Conservation (phyloP, 2,113 vertebrate genomes). For the Monopterus albus region DNA sequence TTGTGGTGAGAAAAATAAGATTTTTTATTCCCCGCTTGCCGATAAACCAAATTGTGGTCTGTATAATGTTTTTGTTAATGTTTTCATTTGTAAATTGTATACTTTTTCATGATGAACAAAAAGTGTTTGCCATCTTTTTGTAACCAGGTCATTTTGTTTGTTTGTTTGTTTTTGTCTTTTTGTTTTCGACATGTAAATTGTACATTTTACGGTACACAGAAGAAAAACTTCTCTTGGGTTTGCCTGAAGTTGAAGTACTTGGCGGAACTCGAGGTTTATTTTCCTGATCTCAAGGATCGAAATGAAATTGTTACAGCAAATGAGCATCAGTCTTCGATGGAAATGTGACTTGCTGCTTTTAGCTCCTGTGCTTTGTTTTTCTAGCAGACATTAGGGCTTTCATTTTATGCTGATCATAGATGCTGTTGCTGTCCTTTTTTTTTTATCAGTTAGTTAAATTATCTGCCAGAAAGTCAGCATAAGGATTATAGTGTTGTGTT, state of each 20-base stretch:
- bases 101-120: conserved; percentile 71
- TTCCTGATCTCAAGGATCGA: conserved; percentile 67
- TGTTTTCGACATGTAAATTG: conserved; percentile 74
- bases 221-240: conserved; percentile 64
- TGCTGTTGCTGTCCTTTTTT: conserved; percentile 56
- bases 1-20: conserved; percentile 66
- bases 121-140: conserved; percentile 69
- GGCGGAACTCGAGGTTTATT: conserved; percentile 66
- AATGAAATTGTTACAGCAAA: conserved; percentile 69
- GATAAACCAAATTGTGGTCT: conserved; percentile 84
- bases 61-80: conserved; percentile 74
- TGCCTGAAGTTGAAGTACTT: conserved; percentile 73
- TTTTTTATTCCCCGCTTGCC: conserved; percentile 69
- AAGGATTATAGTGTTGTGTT: neutral
- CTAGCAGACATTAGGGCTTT: conserved; percentile 75
- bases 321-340: conserved; percentile 72
- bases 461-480: neutral
- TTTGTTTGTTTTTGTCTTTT: conserved; percentile 29
- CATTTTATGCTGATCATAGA: conserved; percentile 71
- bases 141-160: conserved; percentile 38
- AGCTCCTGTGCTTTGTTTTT: conserved; percentile 71
- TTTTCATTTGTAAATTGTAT: conserved; percentile 79
- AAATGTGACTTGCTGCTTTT: conserved; percentile 82
- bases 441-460: no score
- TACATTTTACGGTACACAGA: conserved; percentile 76